Percentiles rank a stretch among this genome's conserved stretches.
Conservation (phyloP, 2,888 invertebrate genomes). For the Ferrisia virgata region DNA sequence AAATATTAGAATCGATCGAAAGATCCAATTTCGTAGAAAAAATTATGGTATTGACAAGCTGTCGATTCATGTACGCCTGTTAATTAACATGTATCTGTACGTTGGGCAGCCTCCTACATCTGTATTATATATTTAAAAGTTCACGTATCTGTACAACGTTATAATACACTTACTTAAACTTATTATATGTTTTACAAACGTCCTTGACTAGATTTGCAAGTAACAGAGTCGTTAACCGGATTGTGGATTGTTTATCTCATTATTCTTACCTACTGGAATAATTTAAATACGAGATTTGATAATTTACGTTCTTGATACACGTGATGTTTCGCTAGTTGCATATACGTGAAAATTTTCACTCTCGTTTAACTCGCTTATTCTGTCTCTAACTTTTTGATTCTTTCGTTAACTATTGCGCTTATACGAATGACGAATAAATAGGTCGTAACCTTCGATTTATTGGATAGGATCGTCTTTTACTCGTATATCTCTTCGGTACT, state of each 20-base stretch:
- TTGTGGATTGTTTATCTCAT: conserved; percentile 11
- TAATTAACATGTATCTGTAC: not conserved
- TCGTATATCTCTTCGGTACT: too few relatives aligned
- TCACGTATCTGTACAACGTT: too few relatives aligned
- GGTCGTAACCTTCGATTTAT: conserved; percentile 2
- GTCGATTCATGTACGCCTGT: not conserved
- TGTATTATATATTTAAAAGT: too few relatives aligned
- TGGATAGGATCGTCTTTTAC: not conserved
- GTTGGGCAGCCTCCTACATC: too few relatives aligned
- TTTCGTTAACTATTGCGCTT: not conserved
- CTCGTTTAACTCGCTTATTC: not conserved
- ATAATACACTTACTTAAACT: too few relatives aligned
- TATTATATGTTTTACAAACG: not conserved
- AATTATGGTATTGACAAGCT: not conserved
- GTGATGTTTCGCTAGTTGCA: not conserved
- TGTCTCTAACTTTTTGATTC: not conserved
- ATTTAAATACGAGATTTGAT: not conserved
- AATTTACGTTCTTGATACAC: not conserved
- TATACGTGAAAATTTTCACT: not conserved
- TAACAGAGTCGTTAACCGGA: conserved; percentile 10
- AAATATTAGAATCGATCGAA: not conserved
- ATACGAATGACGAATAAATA: not conserved
- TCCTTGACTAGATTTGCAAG: conserved; percentile 27
- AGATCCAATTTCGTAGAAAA: not conserved
- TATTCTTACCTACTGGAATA: not conserved